Conservation (phyloP, 2,888 invertebrate genomes). For the Mayetiola destructor region DNA sequence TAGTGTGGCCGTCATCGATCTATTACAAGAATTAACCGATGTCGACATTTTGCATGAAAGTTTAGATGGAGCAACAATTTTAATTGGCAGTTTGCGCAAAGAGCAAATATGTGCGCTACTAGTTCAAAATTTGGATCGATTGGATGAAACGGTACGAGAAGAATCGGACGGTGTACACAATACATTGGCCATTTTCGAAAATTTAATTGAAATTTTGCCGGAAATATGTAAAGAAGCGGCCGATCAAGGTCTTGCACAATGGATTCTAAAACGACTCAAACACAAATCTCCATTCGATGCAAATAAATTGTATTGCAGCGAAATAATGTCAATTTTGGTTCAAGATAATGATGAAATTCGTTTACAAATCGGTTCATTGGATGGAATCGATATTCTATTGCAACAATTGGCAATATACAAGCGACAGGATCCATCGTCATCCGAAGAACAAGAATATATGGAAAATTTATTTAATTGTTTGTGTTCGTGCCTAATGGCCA, state of each 20-base stretch:
- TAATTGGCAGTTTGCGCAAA: conserved; percentile 76
- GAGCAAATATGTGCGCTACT: conserved; percentile 81
- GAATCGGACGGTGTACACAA: conserved; percentile 95
- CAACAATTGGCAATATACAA: conserved; percentile 93
- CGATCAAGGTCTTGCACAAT: conserved; percentile 78
- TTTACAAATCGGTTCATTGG: conserved; percentile 70
- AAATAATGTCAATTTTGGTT: conserved; percentile 86
- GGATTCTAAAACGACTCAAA: conserved; percentile 83
- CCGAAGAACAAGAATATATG: conserved; percentile 96
- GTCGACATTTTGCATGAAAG: conserved; percentile 91
- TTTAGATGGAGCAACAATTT: conserved; percentile 73
- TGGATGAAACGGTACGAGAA: conserved; percentile 86
- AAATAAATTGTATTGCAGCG: conserved; percentile 90
- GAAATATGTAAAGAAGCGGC: conserved; percentile 73
- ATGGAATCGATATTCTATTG: conserved; percentile 89
- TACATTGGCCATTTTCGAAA: conserved; percentile 81
- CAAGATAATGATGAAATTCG: conserved; percentile 80
- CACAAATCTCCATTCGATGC: conserved; percentile 81
- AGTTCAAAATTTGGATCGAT: conserved; percentile 81
- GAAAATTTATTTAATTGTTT: conserved; percentile 94
- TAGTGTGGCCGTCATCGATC: conserved; percentile 38
- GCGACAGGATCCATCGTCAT: conserved; percentile 76
- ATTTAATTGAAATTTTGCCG: conserved; percentile 79
- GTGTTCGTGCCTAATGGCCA: conserved; percentile 83
- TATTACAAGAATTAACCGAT: conserved; percentile 79